Conservation (phyloP, 2,888 invertebrate species). For the Chalcosyrphus nemorum region DNA sequence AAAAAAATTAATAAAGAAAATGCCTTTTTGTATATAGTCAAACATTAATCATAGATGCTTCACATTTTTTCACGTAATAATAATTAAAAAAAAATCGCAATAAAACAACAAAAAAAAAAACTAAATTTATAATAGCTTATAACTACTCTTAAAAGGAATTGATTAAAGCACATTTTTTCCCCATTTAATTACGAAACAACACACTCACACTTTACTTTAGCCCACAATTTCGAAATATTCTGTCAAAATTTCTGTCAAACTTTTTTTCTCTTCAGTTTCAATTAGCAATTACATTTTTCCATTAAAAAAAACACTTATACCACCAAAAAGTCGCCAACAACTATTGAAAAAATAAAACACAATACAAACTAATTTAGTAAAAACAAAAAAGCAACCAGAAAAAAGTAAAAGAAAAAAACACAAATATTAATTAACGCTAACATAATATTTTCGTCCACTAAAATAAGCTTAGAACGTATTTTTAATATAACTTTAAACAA, state of each 20-base stretch:
- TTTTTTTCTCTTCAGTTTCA: neutral
- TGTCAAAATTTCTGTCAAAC: constrained; percentile 1
- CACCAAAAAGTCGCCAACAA: constrained; percentile 69
- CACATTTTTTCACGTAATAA: constrained; percentile 33
- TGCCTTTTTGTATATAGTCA: constrained; percentile 69
- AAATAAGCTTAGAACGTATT: constrained; percentile 72
- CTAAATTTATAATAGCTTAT: constrained; percentile 47
- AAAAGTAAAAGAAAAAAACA: constrained; percentile 31
- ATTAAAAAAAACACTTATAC: constrained; percentile 42
- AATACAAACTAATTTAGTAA: constrained; percentile 64
- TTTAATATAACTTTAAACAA: constrained; percentile 49
- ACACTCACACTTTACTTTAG: neutral
- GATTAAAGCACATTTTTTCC: constrained; percentile 45
- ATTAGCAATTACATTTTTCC: constrained; percentile 33
- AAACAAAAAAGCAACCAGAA: constrained; percentile 41
- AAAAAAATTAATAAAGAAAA: constrained; percentile 59
- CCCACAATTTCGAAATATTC: neutral
- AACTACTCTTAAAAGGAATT: constrained; percentile 63
- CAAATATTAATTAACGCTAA: constrained; percentile 67
- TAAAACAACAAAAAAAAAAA: constrained; percentile 35
- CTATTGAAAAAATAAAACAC: constrained; percentile 44
- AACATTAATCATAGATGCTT: constrained; percentile 62
- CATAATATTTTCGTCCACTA: constrained; percentile 73
- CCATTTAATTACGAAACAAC: neutral
- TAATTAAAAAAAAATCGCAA: constrained; percentile 23